Base-by-base conservation (phyloP, 2,113 vertebrate species). In the Tragelaphus buxtoni region DNA sequence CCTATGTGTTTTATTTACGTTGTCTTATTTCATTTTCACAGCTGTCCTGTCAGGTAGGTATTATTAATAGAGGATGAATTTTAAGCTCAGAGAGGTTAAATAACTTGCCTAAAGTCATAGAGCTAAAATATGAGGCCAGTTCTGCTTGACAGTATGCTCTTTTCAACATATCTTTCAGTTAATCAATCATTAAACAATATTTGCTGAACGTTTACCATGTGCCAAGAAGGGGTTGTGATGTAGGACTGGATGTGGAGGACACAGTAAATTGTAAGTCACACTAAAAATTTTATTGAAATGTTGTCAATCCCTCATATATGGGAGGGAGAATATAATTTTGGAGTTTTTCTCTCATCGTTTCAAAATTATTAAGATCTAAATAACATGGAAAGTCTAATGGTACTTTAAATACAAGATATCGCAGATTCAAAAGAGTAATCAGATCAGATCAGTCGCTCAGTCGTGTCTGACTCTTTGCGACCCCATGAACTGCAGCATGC, bases 41-140 rank as follows among this genome's bases (percentile, higher is more conserved):
- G 80, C 26, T 83, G 60, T 60, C 2, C 10, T 72, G 60, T 51
- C 49, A 72, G 53, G n/a, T 42, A 80, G 22, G 2, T 65, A 24
- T 94, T 97, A 91, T 94, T 83, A 79, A 82, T 30, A 90, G 51
- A 97, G 18, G 47, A 89, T 89, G 24, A 8, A 94, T 91, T 81
- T 74, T 58, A 95, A 94, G 72, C 32, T 30, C 82, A 87, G 45
- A 51, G 49, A 94, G 74, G 61, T 91, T 86, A 86, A 20, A 65
- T 89, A 86, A n/a, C 26, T 86, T 47, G 4, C 39, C 47, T 77
- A n/a, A 88, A 61, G 45, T 72, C 56, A 42, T 47, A 61, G 11
- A 83, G 10, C 45, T 82, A 69, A 91, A 95, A 47, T 69, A 58
- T 28, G 58, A 89, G 49, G 6, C 7, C 5, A 5, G 6, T 18